Evolutionary conservation across 2,888 invertebrate species (phyloP).

Genomic region (Drosophila diplacantha): DNA sequence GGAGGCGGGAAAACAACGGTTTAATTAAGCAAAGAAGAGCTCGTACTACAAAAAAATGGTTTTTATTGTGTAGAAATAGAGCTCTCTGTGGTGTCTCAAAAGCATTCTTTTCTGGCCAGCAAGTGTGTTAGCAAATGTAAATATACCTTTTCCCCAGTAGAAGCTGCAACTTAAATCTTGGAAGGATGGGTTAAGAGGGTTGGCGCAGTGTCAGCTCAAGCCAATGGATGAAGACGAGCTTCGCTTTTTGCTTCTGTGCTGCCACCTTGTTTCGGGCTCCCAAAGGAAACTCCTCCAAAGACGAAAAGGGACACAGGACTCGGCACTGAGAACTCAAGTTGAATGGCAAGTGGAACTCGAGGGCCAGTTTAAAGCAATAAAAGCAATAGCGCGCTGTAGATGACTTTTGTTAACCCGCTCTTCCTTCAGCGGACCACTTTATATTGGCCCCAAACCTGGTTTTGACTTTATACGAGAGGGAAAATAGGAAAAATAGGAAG

Average conservation of each 20-base stretch:
- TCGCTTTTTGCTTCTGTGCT: conserved; percentile 45
- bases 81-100: not conserved
- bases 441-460: not conserved
- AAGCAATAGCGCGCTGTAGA: conserved; percentile 34
- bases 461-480: conserved; percentile 15
- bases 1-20: not conserved
- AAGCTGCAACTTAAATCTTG: conserved; percentile 11
- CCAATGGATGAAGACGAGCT: conserved; percentile 23
- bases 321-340: conserved; percentile 32
- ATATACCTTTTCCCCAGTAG: not conserved
- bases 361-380: conserved; percentile 53
- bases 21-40: not conserved
- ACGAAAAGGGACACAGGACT: not conserved
- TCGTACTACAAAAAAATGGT: too few relatives aligned
- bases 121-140: conserved; percentile 6
- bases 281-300: not conserved
- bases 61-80: not conserved
- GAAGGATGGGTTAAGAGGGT: conserved; percentile 2
- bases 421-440: not conserved
- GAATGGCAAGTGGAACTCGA: conserved; percentile 50
- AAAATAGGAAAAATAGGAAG: not conserved
- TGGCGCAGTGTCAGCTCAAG: conserved; percentile 19
- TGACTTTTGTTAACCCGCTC: conserved; percentile 46
- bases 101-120: not conserved
- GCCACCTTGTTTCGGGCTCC: conserved; percentile 5